Evolutionary conservation across 2,797 vertebrate genomes (phyloP).

Genomic region (Lagorchestes hirsutus): DNA sequence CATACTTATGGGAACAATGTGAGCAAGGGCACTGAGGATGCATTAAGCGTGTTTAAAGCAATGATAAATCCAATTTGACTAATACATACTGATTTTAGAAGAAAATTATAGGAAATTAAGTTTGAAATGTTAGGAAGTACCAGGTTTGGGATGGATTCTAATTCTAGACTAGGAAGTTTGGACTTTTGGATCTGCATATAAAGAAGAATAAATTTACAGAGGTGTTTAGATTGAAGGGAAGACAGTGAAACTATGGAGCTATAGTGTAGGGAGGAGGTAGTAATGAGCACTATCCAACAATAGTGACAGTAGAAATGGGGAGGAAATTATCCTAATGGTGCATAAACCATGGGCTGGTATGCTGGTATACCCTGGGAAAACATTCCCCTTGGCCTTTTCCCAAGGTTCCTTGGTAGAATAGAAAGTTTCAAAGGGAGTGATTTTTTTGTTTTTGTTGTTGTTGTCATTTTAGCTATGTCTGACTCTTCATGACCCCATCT

Average conservation of each 20-base stretch:
- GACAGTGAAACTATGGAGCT: not conserved
- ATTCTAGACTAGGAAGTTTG: not conserved
- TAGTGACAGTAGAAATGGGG: not conserved
- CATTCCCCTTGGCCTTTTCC: not conserved
- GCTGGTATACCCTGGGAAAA: not conserved
- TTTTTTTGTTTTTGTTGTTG: not conserved
- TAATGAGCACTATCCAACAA: not conserved
- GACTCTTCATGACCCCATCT: not conserved
- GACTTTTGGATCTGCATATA: not conserved
- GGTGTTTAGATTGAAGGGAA: not conserved
- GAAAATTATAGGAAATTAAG: not conserved
- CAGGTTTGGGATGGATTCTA: not conserved
- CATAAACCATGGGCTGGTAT: not conserved
- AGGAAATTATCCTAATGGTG: not conserved
- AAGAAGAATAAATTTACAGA: not conserved
- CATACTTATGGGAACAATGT: not conserved
- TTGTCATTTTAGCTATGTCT: not conserved
- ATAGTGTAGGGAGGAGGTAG: not conserved
- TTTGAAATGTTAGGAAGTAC: not conserved
- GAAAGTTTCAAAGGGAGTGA: not conserved
- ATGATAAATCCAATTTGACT: not conserved
- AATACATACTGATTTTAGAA: not conserved
- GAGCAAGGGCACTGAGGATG: not conserved
- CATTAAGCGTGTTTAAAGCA: not conserved
- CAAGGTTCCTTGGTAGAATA: not conserved